Base-by-base conservation (phyloP, 2,797 vertebrate genomes). In the Sebastes ruberrimus region DNA sequence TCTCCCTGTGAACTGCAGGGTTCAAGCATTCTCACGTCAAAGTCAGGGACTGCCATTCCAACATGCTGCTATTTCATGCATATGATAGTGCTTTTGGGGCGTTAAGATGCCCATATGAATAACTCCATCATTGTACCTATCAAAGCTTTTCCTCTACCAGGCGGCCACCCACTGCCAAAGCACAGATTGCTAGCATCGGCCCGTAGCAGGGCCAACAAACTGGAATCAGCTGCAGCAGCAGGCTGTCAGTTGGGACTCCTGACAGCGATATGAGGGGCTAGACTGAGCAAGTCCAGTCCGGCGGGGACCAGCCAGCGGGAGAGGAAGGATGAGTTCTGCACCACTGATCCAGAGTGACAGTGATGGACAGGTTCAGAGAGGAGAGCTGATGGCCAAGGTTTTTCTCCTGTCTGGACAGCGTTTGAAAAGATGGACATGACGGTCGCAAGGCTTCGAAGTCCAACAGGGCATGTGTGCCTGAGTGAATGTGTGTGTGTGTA, bases 291-390 rank as follows among this genome's bases (percentile, higher is more conserved):
- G 92, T 90, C 91, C 86, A 86, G 91, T 94, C 92, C 84, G 56
- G 90, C 90, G 71, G 92, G 91, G 92, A 92, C 90, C 91, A 90
- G 90, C 91, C 91, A 92, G 90, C 88, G 86, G 92, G 90, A 90
- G 93, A 86, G 90, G 89, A 92, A 87, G 88, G 89, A 93, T 91
- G 93, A 93, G 95, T 95, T 95, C 94, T 95, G 95, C 95, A 93
- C 93, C 83, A 86, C 90, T 95, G 95, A 95, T 94, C 93, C 93
- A 91, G 84, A 92, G 82, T 94, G 94, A 95, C 95, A 96, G 85
- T 96, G 95, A 96, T 95, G 90, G 95, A 95, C 95, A 95, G 94
- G 87, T 95, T 93, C 89, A 90, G 93, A 93, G 93, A 95, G 92
- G 91, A 90, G 86, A 94, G 93, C 86, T 95, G 95, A 95, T 94